Conservation (phyloP, 2,888 invertebrate genomes). For the Parnassius orleans region DNA sequence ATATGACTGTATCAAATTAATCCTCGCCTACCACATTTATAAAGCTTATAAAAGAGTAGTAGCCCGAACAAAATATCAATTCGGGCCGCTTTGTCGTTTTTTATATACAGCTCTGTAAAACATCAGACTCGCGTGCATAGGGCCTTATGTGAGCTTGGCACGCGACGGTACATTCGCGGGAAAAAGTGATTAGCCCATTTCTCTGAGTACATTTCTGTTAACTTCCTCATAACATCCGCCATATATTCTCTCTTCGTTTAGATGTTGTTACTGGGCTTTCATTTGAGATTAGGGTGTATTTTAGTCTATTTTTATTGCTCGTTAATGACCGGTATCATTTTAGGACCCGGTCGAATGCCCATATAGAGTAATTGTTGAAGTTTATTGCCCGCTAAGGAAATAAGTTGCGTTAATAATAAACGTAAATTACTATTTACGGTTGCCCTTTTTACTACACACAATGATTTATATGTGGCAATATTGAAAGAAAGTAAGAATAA, state of each 20-base stretch:
- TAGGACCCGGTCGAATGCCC: slow-evolving; percentile 17
- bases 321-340: slow-evolving; percentile 25
- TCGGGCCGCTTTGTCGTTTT: slow-evolving; percentile 65
- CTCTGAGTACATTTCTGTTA: slow-evolving; percentile 31
- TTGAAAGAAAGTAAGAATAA: slow-evolving; percentile 10
- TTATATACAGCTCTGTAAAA: slow-evolving; percentile 70
- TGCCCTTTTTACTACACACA: slow-evolving; percentile 23
- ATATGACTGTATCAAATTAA: slow-evolving; percentile 34
- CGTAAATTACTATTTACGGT: slow-evolving; percentile 26
- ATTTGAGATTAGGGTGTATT: slow-evolving; percentile 22
- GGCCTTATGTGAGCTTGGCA: slow-evolving; percentile 65
- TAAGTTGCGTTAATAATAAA: slow-evolving; percentile 24
- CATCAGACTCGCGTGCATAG: slow-evolving; percentile 68
- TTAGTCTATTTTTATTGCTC: slow-evolving; percentile 26
- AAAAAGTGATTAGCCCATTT: slow-evolving; percentile 60
- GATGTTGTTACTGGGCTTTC: slow-evolving; percentile 16
- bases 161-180: slow-evolving; percentile 59
- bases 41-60: slow-evolving; percentile 62
- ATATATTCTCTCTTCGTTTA: slow-evolving; percentile 20
- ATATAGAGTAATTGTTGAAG: slow-evolving; percentile 24
- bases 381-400: slow-evolving; percentile 27
- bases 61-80: slow-evolving; percentile 73
- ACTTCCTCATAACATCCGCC: slow-evolving; percentile 26
- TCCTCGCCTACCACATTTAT: slow-evolving; percentile 40
- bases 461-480: slow-evolving; percentile 22